Evolutionary conservation across 2,113 vertebrate genomes (phyloP), one percentile per base, ranked within the genome.

Genomic region (Xiphias gladius): DNA sequence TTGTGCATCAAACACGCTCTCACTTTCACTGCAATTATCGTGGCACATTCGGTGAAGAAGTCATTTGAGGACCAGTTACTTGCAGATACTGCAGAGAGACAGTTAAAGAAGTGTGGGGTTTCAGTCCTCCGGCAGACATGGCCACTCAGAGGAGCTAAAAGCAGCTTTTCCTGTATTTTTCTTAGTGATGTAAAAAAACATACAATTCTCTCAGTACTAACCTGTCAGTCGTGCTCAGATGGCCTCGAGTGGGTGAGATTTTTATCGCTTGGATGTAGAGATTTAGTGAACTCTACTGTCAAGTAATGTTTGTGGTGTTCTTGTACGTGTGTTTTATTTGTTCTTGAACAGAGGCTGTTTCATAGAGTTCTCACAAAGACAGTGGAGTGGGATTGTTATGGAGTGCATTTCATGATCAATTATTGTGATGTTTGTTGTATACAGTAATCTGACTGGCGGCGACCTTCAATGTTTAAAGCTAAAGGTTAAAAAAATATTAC

Each of bases 31-130:
- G 4, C 32, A 37, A 17, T 19, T 54, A 35, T 61, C 62, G 68
- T 48, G 28, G 12, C 59, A 37, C 62, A 32, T 39, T n/a, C 17
- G 13, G 37, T 77, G 61, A 32, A 39, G 28, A 71, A 71, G 52
- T 43, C 50, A 80, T 65, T 41, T 66, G 55, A 54, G 30, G 50
- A 41, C 22, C 71, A 22, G 61, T 30, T 72, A 41, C 73, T 65
- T 46, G n/a, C n/a, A 13, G 78, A 43, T 24, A 43, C 52, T 37
- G 37, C 37, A 26, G 50, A 19, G 32, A 69, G 58, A 58, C 52
- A 41, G 28, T n/a, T 37, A 58, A 24, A 35, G 52, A 58, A 24
- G 39, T 63, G 65, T 22, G 32, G 14, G 59, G 41, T 66, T 35
- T 35, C 30, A 22, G 59, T 26, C 26, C 11, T 74, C 4, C n/a